Evolutionary conservation across 2,888 invertebrate genomes (phyloP).

Genomic region (Trachelus troglodyta): DNA sequence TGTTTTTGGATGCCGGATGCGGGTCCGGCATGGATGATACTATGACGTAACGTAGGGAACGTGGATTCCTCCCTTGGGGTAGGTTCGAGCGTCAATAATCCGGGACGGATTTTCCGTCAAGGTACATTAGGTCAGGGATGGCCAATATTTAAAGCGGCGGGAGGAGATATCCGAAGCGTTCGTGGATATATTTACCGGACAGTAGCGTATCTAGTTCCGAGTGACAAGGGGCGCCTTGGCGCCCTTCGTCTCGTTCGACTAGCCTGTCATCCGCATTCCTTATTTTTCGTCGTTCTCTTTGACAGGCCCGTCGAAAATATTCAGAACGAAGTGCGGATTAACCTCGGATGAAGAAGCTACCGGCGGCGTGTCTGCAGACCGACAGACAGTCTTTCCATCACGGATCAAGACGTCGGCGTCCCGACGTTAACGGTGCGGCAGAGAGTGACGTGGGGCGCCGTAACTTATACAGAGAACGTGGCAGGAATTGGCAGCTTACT

Average conservation of each 20-base stretch:
- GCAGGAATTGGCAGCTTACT: not conserved
- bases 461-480: not conserved
- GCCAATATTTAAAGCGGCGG: not conserved
- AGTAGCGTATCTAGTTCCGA: not conserved
- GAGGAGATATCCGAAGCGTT: not conserved
- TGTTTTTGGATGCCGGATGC: not conserved
- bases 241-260: not conserved
- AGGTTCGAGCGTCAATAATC: slow-evolving; percentile 14
- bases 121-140: slow-evolving; percentile 6
- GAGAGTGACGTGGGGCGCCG: not conserved
- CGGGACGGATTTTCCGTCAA: not conserved
- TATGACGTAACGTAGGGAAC: not conserved
- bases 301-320: not conserved
- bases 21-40: not conserved
- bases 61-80: slow-evolving; percentile 8
- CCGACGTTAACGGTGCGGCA: not conserved
- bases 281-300: not conserved
- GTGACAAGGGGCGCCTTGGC: not conserved
- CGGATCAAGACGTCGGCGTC: not conserved
- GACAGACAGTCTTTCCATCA: not conserved
- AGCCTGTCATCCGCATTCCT: not conserved
- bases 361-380: not conserved
- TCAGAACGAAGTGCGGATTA: not conserved
- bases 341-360: not conserved
- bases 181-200: not conserved